These are phyloP conservation scores for Neoscelio sp. DNA, from an alignment of 2,888 invertebrate species.

Conservation along the genomic window DNA sequence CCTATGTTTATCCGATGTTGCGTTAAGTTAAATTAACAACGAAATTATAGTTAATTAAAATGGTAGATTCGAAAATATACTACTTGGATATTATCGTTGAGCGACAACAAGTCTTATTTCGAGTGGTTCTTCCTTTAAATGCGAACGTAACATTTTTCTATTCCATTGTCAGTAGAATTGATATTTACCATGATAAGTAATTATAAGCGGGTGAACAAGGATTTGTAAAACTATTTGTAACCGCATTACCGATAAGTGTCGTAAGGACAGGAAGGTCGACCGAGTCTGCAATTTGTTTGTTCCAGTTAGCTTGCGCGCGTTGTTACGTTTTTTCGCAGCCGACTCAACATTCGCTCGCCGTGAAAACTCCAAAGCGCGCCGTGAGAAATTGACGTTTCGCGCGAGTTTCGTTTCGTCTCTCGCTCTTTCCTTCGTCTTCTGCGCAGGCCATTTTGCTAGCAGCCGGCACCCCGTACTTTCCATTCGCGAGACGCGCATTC, in stretches of 20 bases:
- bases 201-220: constrained; percentile 29
- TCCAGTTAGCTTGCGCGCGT: constrained; percentile 45
- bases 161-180: too few species aligned
- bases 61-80: too few species aligned
- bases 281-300: constrained; percentile 50
- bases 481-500: neutral
- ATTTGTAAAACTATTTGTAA: constrained; percentile 36
- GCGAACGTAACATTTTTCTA: too few species aligned
- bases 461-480: too few species aligned
- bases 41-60: too few species aligned
- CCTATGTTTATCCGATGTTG: too few species aligned
- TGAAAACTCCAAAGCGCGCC: constrained; percentile 47
- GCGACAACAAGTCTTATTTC: too few species aligned
- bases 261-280: constrained; percentile 57
- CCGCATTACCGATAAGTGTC: constrained; percentile 55
- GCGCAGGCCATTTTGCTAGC: too few species aligned
- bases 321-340: constrained; percentile 45
- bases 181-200: constrained; percentile 60
- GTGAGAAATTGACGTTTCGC: constrained; percentile 51
- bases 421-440: constrained; percentile 3
- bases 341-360: constrained; percentile 56
- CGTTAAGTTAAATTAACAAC: too few species aligned
- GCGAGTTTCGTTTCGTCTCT: constrained; percentile 19
- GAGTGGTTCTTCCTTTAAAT: too few species aligned
- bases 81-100: too few species aligned